phyloP scores from a whole-genome alignment of 2,113 vertebrate genomes.

The Sitta europaea region DNA sequence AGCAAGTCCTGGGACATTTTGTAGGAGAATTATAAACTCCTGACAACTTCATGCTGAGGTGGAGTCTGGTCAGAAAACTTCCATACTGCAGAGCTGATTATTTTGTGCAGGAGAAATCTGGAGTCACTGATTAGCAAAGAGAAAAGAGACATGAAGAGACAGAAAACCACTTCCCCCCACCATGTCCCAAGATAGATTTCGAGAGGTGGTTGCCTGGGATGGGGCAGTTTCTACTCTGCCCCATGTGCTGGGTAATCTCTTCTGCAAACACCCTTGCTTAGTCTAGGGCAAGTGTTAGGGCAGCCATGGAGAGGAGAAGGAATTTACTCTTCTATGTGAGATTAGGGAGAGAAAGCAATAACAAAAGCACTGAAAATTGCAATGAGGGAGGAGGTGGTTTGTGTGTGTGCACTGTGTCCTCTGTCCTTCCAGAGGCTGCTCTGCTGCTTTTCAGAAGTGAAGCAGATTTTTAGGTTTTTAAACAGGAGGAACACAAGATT shows the following conservation, averaged over 20 bases:
- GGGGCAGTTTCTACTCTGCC: neutral
- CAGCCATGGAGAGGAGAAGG: fast-evolving
- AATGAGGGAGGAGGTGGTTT: neutral
- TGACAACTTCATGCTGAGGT: neutral
- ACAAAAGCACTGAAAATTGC: neutral
- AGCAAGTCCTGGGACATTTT: neutral
- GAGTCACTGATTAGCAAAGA: neutral
- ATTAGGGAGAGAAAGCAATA: neutral
- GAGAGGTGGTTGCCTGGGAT: neutral
- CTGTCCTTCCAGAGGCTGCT: neutral
- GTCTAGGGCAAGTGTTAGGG: neutral
- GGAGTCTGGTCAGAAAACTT: neutral
- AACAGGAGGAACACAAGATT: neutral
- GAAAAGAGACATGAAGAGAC: neutral
- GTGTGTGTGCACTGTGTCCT: neutral
- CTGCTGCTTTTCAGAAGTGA: neutral
- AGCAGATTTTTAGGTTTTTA: neutral
- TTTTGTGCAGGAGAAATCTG: neutral
- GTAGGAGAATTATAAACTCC: neutral
- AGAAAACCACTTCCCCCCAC: neutral
- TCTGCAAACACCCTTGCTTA: neutral
- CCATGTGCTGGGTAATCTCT: neutral
- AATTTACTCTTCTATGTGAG: neutral
- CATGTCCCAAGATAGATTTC: too few species aligned
- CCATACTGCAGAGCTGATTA: neutral